Evolutionary conservation across 2,797 vertebrate genomes (phyloP).

Genomic region (Pangasius krempfi): DNA sequence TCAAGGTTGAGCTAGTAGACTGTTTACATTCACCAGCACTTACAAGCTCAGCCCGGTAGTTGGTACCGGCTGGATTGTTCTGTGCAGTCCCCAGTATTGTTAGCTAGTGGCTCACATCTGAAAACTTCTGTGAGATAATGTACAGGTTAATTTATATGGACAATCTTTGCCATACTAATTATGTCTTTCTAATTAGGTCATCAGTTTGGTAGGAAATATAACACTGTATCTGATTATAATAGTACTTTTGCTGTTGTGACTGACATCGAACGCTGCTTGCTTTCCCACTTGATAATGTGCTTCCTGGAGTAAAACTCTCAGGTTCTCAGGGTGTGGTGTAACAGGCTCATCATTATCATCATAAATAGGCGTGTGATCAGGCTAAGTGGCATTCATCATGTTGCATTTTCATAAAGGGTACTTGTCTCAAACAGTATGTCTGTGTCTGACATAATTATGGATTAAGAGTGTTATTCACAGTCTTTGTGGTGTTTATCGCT

Average conservation of each 20-base stretch:
- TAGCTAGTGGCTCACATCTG: background rate
- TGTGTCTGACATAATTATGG: conserved; percentile 1
- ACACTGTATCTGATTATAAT: conserved; percentile 22
- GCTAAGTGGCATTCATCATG: conserved; percentile 29
- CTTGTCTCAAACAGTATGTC: conserved; percentile 19
- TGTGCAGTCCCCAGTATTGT: background rate
- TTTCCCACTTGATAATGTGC: conserved; percentile 28
- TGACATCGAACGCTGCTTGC: conserved; percentile 4
- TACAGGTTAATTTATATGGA: background rate
- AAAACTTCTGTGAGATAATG: background rate
- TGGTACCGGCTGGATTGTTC: background rate
- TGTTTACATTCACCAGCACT: background rate
- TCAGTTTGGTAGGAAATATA: conserved; percentile 5
- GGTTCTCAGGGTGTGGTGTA: conserved; percentile 20
- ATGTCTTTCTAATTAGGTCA: conserved; percentile 27
- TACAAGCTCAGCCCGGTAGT: background rate
- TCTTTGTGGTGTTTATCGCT: background rate
- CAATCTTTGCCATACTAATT: background rate
- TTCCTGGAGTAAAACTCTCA: conserved; percentile 22
- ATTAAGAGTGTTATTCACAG: background rate
- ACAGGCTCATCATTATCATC: conserved; percentile 20
- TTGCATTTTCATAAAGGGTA: conserved; percentile 20
- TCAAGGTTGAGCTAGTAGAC: background rate
- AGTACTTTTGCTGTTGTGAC: background rate
- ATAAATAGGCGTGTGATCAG: conserved; percentile 26